Conservation (phyloP, 2,797 vertebrate species). For the Trichosurus vulpecula region DNA sequence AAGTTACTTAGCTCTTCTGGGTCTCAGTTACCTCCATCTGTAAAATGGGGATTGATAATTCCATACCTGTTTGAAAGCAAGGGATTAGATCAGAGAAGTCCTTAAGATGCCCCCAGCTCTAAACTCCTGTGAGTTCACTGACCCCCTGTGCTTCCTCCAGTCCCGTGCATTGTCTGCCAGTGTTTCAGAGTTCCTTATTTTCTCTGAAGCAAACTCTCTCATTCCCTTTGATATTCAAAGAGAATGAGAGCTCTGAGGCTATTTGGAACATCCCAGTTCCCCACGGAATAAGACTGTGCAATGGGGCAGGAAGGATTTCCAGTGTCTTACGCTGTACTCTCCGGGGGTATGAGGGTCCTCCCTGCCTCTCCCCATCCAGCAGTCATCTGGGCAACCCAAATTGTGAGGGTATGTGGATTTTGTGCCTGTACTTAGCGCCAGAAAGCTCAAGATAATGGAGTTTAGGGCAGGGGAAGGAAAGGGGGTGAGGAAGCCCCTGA, state of each 20-base stretch:
- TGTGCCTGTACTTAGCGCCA: neutral
- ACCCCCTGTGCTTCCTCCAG: neutral
- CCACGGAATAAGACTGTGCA: neutral
- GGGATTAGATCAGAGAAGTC: neutral
- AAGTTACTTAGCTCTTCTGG: slow-evolving; percentile 14
- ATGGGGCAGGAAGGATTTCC: neutral
- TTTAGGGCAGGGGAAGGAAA: neutral
- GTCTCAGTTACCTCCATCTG: slow-evolving; percentile 5
- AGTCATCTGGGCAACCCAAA: neutral
- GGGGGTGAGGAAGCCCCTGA: neutral
- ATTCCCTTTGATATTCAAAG: neutral
- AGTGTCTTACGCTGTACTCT: neutral
- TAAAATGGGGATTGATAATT: neutral
- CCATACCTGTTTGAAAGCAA: neutral
- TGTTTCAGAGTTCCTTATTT: neutral
- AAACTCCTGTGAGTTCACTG: neutral
- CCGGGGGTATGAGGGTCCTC: neutral
- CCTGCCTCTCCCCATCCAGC: neutral
- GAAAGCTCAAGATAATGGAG: neutral
- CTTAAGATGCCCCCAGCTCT: neutral
- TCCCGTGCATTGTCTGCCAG: neutral
- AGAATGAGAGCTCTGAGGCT: neutral
- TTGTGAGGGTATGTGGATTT: neutral
- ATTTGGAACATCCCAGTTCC: neutral
- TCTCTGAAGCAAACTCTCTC: neutral